A percentile compares a stretch with the other conserved stretches of the same genome.
These are phyloP conservation scores for Harpagifer antarcticus DNA, from an alignment of 2,797 vertebrate genomes.

Conservation along the genomic window DNA sequence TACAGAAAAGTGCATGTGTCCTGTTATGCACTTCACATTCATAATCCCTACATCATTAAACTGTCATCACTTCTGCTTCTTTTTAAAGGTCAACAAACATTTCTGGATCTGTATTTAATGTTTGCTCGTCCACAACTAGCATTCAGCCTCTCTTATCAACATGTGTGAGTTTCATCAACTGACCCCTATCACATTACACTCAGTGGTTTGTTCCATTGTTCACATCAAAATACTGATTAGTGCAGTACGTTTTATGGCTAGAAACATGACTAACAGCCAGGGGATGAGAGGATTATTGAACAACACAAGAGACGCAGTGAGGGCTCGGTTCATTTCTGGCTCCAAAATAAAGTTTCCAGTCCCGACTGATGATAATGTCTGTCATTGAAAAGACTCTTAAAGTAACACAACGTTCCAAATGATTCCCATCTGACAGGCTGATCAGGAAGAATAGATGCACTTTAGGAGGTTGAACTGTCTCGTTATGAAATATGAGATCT, in stretches of 20 bases:
- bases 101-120: too few species aligned
- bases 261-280: slow-evolving; percentile 7
- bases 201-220: background rate
- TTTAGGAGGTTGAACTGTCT: background rate
- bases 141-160: too few species aligned
- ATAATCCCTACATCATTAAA: too few species aligned
- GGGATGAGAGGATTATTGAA: slow-evolving; percentile 28
- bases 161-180: too few species aligned
- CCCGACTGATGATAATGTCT: background rate
- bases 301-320: slow-evolving; percentile 36
- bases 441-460: background rate
- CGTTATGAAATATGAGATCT: background rate
- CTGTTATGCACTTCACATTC: too few species aligned
- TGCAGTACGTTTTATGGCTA: slow-evolving; percentile 6
- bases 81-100: too few species aligned
- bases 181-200: background rate
- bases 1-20: too few species aligned
- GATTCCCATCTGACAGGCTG: slow-evolving; percentile 1
- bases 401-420: slow-evolving; percentile 3
- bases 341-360: slow-evolving; percentile 26
- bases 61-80: too few species aligned
- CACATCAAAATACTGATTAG: slow-evolving; percentile 7
- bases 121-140: too few species aligned
- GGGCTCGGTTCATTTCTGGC: slow-evolving; percentile 10
- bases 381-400: slow-evolving; percentile 11